Evolutionary conservation across 2,888 invertebrate genomes (phyloP), one percentile per base, ranked within the genome.

Genomic region (Drosophila monieri): DNA sequence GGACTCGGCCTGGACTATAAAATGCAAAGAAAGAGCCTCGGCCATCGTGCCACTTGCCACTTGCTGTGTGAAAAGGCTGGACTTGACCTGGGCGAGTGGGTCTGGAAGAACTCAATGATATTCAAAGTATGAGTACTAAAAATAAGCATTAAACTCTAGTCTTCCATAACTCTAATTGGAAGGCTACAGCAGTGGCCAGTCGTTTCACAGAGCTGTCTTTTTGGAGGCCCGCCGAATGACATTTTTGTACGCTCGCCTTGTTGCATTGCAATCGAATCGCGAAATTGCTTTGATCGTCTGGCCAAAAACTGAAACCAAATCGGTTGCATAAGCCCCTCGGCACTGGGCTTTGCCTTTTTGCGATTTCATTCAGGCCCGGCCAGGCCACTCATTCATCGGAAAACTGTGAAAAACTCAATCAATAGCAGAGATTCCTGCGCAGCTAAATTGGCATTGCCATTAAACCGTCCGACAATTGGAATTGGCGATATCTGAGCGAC

Each of bases 251-350:
- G 81, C 72, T 73, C 70, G 77, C 68, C 72, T 66, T 39, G 65
- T 76, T 84, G 83, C 87, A 87, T 84, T 87, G 85, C 74, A 84
- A 87, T 87, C 73, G 73, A 85, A 87, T 87, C 41, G 41, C 70
- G 12, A 77, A 81, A 85, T 84, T 76, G 75, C 76, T 78, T 62
- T 64, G 68, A 68, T 70, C 48, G 69, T 56, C 27, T 27, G 27
- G 9, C 27, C 27, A 27, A 27, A 27, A 27, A 27, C 9, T 9
- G 54, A 55, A 55, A 69, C 57, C 78, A 68, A 80, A 73, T 65
- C 58, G 64, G 69, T 35, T 66, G 60, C 79, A 70, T 71, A 85
- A 85, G 12, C 12, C 15, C 15, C 49, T 58, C 59, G 15, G 47
- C 46, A 41, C 57, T 46, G 48, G 59, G 47, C 60, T 67, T 74